Percentiles rank a stretch among this genome's conserved stretches.
These are phyloP conservation scores for Sphyrna mokarran DNA, from an alignment of 2,113 vertebrate genomes.

Conservation along the genomic window DNA sequence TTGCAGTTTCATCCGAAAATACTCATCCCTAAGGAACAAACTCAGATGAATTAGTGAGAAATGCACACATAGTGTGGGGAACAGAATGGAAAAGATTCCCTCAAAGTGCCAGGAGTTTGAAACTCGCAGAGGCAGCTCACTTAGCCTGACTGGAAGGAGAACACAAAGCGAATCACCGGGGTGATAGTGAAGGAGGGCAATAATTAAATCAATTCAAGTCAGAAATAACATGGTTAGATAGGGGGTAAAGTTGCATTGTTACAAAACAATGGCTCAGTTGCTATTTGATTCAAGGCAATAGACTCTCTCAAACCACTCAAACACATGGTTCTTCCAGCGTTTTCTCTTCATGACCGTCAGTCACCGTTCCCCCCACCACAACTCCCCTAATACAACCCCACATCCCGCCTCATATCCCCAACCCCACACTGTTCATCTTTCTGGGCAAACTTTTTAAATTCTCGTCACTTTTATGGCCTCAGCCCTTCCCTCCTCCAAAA, in stretches of 20 bases:
- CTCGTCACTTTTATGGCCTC: background rate
- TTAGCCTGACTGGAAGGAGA: background rate
- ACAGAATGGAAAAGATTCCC: background rate
- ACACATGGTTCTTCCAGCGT: background rate
- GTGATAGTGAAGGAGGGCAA: no score
- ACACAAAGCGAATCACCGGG: background rate
- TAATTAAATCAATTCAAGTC: background rate
- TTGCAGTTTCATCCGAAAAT: constrained; percentile 89
- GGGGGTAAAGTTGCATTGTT: no score
- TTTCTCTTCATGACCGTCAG: background rate
- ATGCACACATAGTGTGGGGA: background rate
- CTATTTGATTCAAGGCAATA: background rate
- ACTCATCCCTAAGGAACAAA: constrained; percentile 66
- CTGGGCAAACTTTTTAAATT: background rate
- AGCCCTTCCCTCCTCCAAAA: background rate
- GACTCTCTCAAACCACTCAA: background rate
- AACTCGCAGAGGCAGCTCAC: background rate
- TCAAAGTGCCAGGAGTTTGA: background rate
- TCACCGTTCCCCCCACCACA: no score
- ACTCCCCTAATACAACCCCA: no score
- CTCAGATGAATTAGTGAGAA: background rate
- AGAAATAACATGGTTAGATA: background rate
- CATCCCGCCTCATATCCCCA: no score
- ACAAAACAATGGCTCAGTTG: background rate
- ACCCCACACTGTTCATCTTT: background rate